Base-by-base conservation (phyloP, 2,888 invertebrate species). In the Leucoptera coffeella region DNA sequence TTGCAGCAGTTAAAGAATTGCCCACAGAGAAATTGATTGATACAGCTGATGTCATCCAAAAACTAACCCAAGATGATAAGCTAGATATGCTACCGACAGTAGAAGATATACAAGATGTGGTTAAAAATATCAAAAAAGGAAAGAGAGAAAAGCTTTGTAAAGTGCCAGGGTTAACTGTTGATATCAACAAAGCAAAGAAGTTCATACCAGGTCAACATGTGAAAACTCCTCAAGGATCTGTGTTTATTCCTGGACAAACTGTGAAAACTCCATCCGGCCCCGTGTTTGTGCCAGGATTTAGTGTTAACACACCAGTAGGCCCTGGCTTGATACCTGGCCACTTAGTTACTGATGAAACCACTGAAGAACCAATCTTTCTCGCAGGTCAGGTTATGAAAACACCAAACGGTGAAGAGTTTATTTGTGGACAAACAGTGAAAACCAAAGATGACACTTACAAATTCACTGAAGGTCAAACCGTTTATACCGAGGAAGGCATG, bases 221-320 rank as follows among this genome's bases (percentile, higher is more conserved):
- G 2, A 75, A 78, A 33, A 83, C 83, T 1, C 80, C 82, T 25
- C 74, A 73, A 29, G 85, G 85, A 2, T 74, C 77, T 15, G 55
- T 81, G 23, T 86, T 86, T 43, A 77, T 85, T 9, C 84, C 86
- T 0, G 86, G 86, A 3, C 84, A 85, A 52, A 82, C 84, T 1
- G 60, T 85, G 5, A 72, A 78, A 36, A 84, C 82, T 3, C 78
- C 81, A 24, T 62, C 67, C 31, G 85, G 85, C 0, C 64, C 73
- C 8, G 58, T 76, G 26, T 87, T 86, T 49, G 77, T 83, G 19
- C 84, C 86, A 12, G 86, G 86, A 2, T 71, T 85, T 31, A 82
- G 79, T 22, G 74, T 86, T 9, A 74, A 75, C 38, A 78, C 82
- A 2, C 78, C 81, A 12, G 65, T 74, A 23, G 82, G 82, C 14